phyloP scores from a whole-genome alignment of 2,113 vertebrate species.

The Motacilla tschutschensis region DNA sequence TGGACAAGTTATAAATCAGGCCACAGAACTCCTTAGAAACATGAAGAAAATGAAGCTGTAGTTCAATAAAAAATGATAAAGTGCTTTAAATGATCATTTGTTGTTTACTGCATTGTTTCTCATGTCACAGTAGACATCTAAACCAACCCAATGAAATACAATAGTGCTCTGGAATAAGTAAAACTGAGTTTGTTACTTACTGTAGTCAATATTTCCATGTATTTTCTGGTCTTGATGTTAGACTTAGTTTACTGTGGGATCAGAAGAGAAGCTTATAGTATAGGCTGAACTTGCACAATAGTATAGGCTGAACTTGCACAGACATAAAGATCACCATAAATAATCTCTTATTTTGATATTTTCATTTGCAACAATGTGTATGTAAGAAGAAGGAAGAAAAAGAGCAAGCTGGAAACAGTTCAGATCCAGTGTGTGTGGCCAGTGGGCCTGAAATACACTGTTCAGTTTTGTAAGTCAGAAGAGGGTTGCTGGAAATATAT shows the following conservation, averaged over 20 bases:
- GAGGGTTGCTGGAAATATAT: conserved; percentile 3
- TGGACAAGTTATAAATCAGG: neutral
- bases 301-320: conserved; percentile 1
- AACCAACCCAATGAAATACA: neutral
- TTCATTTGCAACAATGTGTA: neutral
- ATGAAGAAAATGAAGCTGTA: conserved; percentile 12
- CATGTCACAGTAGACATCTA: conserved; percentile 17
- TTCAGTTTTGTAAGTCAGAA: conserved; percentile 16
- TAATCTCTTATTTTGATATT: conserved; percentile 41
- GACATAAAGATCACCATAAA: conserved; percentile 52
- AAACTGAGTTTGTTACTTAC: conserved; percentile 31
- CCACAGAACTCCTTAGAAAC: conserved; percentile 17
- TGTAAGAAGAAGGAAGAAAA: neutral
- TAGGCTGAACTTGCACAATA: neutral
- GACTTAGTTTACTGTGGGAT: conserved; percentile 12
- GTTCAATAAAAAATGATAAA: conserved; percentile 66
- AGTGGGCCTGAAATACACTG: conserved; percentile 3
- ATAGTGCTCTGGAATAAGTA: conserved; percentile 9
- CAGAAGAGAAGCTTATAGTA: conserved; percentile 18
- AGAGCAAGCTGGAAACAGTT: conserved; percentile 13
- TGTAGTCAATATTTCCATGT: conserved; percentile 21
- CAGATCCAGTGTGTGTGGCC: conserved; percentile 11
- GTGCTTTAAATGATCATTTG: conserved; percentile 65
- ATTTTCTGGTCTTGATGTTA: conserved; percentile 29
- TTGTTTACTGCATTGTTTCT: conserved; percentile 31